Evolutionary conservation across 2,113 vertebrate genomes (phyloP), one percentile per base, ranked within the genome.

Genomic region (Garra rufa): DNA sequence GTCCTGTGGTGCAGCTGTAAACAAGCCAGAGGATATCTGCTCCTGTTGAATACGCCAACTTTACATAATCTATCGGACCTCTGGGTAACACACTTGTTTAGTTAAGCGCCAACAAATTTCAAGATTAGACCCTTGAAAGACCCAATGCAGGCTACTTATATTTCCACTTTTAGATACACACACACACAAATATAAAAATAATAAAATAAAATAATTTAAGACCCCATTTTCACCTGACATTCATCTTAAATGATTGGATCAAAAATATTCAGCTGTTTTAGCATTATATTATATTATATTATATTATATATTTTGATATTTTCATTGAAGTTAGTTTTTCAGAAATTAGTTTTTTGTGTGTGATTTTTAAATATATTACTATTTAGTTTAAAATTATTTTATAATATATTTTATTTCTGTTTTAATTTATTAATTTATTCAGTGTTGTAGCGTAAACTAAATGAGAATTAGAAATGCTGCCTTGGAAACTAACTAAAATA

Each of bases 1-100:
- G 34, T 24, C 75, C 50, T 43, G 75, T 8, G 21, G 75, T 76
- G 76, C 52, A 59, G 24, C 24, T 21, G 73, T 50, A 50, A 75
- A 75, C 73, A 75, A 75, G 24, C 38, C n/a, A 26, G 24, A 63
- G 14, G 75, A 41, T 28, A 43, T 61, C 15, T 44, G 55, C n/a
- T 63, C 24, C 38, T 10, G 57, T n/a, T n/a, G 21, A 26, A 38
- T 17, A 26, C 14, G 0, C 6, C 38, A 71, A 26, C 41, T 71
- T 71, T 9, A 41, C 30, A 41, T 57, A 10, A 55, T 52, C 73
- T n/a, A 41, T 11, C n/a, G 28, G 48, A 3, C 52, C 52, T 8
- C 10, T 4, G 11, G 34, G 21, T 59, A 77, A 3, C 34, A 77
- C 6, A 41, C 73, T 34, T 77, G 43, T 59, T 61, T 61, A 44